Conservation (phyloP, 1,140 invertebrate genomes). For the Drosophila bifasciata region DNA sequence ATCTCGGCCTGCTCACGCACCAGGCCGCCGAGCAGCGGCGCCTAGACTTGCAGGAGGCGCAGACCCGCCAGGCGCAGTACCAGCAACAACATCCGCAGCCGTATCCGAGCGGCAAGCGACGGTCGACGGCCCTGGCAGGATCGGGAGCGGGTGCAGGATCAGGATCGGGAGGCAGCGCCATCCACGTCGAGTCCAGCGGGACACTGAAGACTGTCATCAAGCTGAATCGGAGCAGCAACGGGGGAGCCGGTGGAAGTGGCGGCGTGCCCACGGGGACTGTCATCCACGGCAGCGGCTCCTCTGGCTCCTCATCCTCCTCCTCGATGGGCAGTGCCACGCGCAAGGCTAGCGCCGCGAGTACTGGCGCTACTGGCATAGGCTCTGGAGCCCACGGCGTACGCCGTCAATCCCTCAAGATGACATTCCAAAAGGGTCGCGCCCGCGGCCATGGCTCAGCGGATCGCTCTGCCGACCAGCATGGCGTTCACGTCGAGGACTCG, state of each 20-base stretch:
- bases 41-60: constrained; percentile 84
- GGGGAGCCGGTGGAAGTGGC: constrained; percentile 40
- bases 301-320: constrained; percentile 76
- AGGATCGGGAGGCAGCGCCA: constrained; percentile 75
- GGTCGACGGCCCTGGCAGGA: constrained; percentile 16
- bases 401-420: constrained; percentile 90
- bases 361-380: constrained; percentile 15
- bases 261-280: constrained; percentile 66
- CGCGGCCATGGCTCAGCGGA: constrained; percentile 85
- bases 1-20: constrained; percentile 87
- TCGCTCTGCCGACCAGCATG: constrained; percentile 84
- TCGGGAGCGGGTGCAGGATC: constrained; percentile 51
- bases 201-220: constrained; percentile 92
- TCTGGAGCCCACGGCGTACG: constrained; percentile 85
- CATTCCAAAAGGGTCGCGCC: constrained; percentile 90
- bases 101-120: constrained; percentile 74
- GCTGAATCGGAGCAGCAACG: constrained; percentile 85
- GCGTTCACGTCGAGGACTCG: constrained; percentile 86
- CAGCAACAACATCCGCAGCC: constrained; percentile 74
- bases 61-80: constrained; percentile 57
- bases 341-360: constrained; percentile 47
- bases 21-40: constrained; percentile 85
- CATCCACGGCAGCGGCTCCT: constrained; percentile 50
- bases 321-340: constrained; percentile 71
- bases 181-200: constrained; percentile 86